Base-by-base conservation (phyloP, 2,113 vertebrate species). In the Tragelaphus strepsiceros region DNA sequence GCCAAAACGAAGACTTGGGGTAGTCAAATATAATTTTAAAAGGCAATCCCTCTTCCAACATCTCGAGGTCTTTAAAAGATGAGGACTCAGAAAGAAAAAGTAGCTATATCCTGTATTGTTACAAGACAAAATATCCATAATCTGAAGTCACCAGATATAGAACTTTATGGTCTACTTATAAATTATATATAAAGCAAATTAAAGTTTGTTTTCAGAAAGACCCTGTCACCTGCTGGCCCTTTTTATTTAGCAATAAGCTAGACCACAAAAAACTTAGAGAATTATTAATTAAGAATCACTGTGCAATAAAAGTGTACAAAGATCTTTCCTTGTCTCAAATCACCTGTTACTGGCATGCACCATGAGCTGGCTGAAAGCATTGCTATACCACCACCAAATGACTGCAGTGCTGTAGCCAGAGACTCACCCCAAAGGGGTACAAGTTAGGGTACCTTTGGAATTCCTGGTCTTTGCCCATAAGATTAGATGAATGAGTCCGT, bases 261-360 rank as follows among this genome's bases (percentile, higher is more conserved):
- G 17, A 56, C 22, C 32, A 56, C 49, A 74, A 51, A 26, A 51
- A 77, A 59, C 53, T 71, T 16, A 54, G 39, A 87, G 32, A 78
- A 90, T 51, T 64, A 56, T 82, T 92, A 95, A 88, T 80, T 93
- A 90, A 61, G 24, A 71, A 49, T 92, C 59, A 24, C 30, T 39
- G 14, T 82, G 80, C 49, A 82, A 83, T 95, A 95, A 86, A 92
- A 86, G 58, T 6, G 4, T 81, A 49, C 94, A 92, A 97, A 96
- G 88, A 81, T 93, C 82, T 89, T 83, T 78, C 46, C 86, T 88
- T 74, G 7, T 96, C 91, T 91, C 53, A 12, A 43, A 62, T 90
- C 46, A 94, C 28, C n/a, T 95, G 46, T 46, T 81, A 74, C 24
- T 56, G 83, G 32, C 78, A 86, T 30, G 46, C 11, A 83, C n/a